Evolutionary conservation across 2,888 invertebrate species (phyloP).

Genomic region (Neocrepidodera transversa): DNA sequence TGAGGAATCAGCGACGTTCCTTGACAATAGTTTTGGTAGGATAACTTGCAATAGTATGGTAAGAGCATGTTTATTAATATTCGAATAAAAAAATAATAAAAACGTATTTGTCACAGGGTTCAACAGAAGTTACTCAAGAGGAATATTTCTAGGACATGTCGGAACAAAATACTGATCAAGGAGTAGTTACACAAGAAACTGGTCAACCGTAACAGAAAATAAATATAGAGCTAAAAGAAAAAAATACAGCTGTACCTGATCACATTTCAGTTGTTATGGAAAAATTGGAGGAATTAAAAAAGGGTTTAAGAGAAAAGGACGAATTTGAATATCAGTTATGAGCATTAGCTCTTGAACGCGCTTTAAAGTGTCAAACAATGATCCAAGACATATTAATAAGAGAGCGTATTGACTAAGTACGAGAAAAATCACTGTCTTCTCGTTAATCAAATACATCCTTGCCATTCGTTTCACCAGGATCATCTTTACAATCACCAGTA

Average conservation of each 20-base stretch:
- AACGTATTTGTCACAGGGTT: background rate
- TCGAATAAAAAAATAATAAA: conserved; percentile 4
- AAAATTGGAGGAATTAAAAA: background rate
- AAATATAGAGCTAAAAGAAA: background rate
- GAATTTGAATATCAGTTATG: background rate
- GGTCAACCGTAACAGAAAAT: background rate
- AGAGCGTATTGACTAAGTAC: background rate
- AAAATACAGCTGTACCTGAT: conserved; percentile 5
- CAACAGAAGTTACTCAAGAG: conserved; percentile 1
- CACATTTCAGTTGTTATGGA: conserved; percentile 1
- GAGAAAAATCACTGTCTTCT: background rate
- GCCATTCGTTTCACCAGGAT: background rate
- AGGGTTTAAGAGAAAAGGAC: background rate
- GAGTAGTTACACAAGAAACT: conserved; percentile 3
- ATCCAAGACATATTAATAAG: background rate
- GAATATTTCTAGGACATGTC: conserved; percentile 1
- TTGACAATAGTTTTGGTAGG: conserved; percentile 15
- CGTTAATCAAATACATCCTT: background rate
- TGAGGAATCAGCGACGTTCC: conserved; percentile 17
- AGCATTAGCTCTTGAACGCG: background rate
- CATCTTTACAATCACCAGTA: background rate
- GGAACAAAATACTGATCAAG: conserved; percentile 2
- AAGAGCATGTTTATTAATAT: conserved; percentile 3
- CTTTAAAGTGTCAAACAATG: background rate
- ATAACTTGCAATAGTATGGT: conserved; percentile 5